Base-by-base conservation (phyloP, 2,888 invertebrate genomes). In the Tortricodes alternella region DNA sequence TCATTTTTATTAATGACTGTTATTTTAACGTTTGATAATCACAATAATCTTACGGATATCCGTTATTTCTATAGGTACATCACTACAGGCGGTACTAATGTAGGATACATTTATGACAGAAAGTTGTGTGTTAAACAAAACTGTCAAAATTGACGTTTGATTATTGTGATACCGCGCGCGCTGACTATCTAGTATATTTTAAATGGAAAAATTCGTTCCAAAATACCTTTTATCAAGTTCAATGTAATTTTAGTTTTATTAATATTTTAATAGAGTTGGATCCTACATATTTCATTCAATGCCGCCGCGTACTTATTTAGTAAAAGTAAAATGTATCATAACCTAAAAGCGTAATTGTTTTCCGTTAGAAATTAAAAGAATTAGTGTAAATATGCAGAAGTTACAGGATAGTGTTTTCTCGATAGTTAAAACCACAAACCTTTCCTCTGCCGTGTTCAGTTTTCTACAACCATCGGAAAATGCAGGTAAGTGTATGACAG, bases 351-450 rank as follows among this genome's bases (percentile, higher is more conserved):
- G 64, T 43, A 59, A 60, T 64, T 61, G 61, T 61, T 67, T 65
- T 72, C 68, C 61, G 63, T 68, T 69, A 62, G 27, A 68, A 64
- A 57, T 59, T 50, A 56, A 38, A 57, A 55, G 18, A 35, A 6
- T 15, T 46, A 46, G 49, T 62, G 44, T 61, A 57, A 76, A 72
- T 62, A 89, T 89, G 89, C 85, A 89, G 68, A 89, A 84, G 62
- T 68, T 89, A 60, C 89, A 90, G 67, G 89, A 90, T 62, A 89
- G 88, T 71, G 83, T 87, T 18, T 90, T 90, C 75, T 83, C 86
- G 43, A 83, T 90, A 32, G 67, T 85, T 21, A 90, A 89, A 76
- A 87, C 88, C 21, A 85, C 83, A 27, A 87, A 80, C 71, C 77
- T 90, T 37, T 88, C 90, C 11, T 79, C 87, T 32, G 84, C 89